Percentiles rank a stretch among this genome's conserved stretches.
Conservation (phyloP, 2,113 vertebrate species). For the Peucedramus taeniatus region DNA sequence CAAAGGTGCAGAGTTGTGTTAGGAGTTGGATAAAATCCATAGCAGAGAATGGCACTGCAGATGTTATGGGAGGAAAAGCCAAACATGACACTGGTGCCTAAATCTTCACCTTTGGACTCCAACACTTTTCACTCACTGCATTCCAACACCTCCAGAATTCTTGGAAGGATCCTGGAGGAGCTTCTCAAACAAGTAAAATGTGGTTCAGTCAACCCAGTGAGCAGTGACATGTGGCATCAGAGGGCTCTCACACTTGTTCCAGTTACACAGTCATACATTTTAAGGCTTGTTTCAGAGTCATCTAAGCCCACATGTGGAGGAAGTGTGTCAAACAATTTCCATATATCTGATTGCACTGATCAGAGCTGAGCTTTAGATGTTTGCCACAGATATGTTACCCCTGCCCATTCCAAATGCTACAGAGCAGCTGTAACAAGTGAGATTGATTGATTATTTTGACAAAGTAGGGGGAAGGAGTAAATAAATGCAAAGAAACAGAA, state of each 20-base stretch:
- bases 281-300: not conserved
- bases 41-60: not conserved
- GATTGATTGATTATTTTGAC: not conserved
- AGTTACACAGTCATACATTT: not conserved
- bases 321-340: not conserved
- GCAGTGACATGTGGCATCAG: not conserved
- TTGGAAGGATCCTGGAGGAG: not conserved
- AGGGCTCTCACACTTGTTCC: not conserved
- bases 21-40: not conserved
- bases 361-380: not conserved
- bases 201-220: not conserved
- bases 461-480: fast-evolving
- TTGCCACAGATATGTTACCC: not conserved
- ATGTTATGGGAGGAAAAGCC: not conserved
- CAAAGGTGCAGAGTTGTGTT: not conserved
- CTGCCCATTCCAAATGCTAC: not conserved
- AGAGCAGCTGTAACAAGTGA: not conserved
- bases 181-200: not conserved
- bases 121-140: not conserved
- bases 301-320: not conserved
- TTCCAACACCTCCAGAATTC: not conserved
- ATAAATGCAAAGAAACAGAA: not conserved
- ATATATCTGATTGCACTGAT: not conserved
- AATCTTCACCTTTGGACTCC: not conserved
- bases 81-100: not conserved